Evolutionary conservation across 2,113 vertebrate genomes (phyloP), one percentile per base, ranked within the genome.

Genomic region (Toxotes chatareus): DNA sequence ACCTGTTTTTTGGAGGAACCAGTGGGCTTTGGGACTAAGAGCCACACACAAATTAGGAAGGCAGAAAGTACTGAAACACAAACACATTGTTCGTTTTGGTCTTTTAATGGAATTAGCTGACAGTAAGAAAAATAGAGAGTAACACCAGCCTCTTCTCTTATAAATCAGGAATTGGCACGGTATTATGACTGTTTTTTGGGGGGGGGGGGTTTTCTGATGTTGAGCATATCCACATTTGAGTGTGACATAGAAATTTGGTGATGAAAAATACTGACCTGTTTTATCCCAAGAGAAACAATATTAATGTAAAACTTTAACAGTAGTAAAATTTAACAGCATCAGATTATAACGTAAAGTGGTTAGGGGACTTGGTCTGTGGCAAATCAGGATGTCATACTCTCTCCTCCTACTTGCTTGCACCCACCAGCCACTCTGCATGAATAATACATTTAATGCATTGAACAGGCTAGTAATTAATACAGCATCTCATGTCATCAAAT

Each of bases 391-490:
- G 55, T 38, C 27, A 42, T 60, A 36, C 23, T 40, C 47, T 47
- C 46, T 61, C 81, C 61, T 79, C 56, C 66, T 75, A 72, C 51
- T 76, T 78, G 56, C 44, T 65, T 71, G 56, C 70, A 63, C 66
- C 19, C 21, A 0, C 66, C 59, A 69, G 68, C 60, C 49, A 67
- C 79, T 44, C 69, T 59, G 49, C 31, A 77, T 87, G 80, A 90
- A 82, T 87, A 82, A 85, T 71, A 77, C 67, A 89, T 83, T 76
- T 77, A 71, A 74, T 80, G 64, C 40, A 86, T 86, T 75, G 66
- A 75, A 82, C 75, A 62, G 40, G 40, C 49, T 70, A 67, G 53
- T 51, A 84, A 74, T 65, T 84, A 79, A 87, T 67, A 79, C 74
- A 75, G 60, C 84, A 80, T 76, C 83, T 85, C 79, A 83, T 67